Evolutionary conservation across 64 coral and sea anemone genomes (phyloP).

Genomic region (Orbicella faveolata): DNA sequence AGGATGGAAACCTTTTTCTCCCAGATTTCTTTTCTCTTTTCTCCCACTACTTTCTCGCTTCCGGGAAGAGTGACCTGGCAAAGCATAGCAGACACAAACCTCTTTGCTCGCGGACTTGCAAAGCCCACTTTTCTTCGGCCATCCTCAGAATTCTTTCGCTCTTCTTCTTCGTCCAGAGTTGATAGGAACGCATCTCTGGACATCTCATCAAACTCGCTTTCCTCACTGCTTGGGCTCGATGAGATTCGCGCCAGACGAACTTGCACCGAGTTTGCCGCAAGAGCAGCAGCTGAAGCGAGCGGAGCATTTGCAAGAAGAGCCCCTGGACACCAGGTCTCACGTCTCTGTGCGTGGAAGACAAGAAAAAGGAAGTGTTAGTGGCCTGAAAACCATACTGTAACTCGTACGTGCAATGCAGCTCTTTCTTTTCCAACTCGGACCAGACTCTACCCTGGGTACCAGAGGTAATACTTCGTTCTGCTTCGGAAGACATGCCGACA

Average conservation of each 20-base stretch:
- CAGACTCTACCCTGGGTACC: too few species aligned
- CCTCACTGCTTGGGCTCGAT: slow-evolving; percentile 32
- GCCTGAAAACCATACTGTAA: neutral
- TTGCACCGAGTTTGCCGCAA: neutral
- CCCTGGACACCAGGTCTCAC: slow-evolving; percentile 64
- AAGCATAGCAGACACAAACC: neutral
- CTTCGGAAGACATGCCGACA: too few species aligned
- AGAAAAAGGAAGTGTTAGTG: neutral
- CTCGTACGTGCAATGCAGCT: too few species aligned
- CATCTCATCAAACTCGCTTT: slow-evolving; percentile 43
- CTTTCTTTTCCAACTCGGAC: too few species aligned
- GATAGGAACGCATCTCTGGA: slow-evolving; percentile 6
- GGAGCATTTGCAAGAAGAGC: slow-evolving; percentile 41
- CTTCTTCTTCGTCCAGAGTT: slow-evolving; percentile 25
- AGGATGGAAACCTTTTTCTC: too few species aligned
- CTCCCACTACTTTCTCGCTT: too few species aligned
- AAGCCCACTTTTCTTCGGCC: neutral
- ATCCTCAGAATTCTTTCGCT: neutral
- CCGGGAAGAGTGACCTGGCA: too few species aligned
- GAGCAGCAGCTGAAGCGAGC: slow-evolving; percentile 28
- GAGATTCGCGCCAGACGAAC: neutral
- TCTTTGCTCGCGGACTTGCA: neutral
- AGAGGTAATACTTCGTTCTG: too few species aligned
- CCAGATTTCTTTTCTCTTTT: too few species aligned
- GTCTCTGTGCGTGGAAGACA: neutral